Percentiles rank a stretch among this genome's conserved stretches.
These are phyloP conservation scores for Ferrisia virgata DNA, from an alignment of 2,888 invertebrate genomes.

Conservation along the genomic window DNA sequence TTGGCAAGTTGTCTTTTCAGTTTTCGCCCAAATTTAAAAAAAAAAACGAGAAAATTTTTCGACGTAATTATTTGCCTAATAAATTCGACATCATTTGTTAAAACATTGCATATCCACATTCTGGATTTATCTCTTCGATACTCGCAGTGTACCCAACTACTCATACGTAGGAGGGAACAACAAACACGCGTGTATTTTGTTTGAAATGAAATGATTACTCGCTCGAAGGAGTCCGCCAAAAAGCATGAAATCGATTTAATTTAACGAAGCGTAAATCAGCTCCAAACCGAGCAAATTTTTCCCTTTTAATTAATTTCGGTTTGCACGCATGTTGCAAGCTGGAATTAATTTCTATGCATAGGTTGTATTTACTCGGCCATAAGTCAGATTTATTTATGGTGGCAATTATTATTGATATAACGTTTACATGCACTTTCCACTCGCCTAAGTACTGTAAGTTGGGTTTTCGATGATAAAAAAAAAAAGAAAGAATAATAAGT, in stretches of 20 bases:
- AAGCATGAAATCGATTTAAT: neutral
- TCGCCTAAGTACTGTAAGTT: neutral
- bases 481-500: neutral
- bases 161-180: neutral
- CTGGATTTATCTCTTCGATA: too few relatives aligned
- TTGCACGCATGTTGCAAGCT: neutral
- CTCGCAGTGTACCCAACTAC: too few relatives aligned
- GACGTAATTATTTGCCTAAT: too few relatives aligned
- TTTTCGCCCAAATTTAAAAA: too few relatives aligned
- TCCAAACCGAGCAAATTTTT: conserved; percentile 2
- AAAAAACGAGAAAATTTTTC: too few relatives aligned
- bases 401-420: conserved; percentile 20
- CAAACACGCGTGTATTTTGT: neutral
- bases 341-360: neutral
- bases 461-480: conserved; percentile 13
- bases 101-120: too few relatives aligned
- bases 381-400: conserved; percentile 18
- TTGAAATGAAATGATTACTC: neutral
- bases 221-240: neutral
- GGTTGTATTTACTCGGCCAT: neutral
- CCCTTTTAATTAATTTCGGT: neutral
- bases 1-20: too few relatives aligned
- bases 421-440: conserved; percentile 18
- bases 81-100: too few relatives aligned
- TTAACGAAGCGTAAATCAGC: conserved; percentile 9